phyloP scores from a whole-genome alignment of 2,888 invertebrate genomes.

The Orthosia cruda region DNA sequence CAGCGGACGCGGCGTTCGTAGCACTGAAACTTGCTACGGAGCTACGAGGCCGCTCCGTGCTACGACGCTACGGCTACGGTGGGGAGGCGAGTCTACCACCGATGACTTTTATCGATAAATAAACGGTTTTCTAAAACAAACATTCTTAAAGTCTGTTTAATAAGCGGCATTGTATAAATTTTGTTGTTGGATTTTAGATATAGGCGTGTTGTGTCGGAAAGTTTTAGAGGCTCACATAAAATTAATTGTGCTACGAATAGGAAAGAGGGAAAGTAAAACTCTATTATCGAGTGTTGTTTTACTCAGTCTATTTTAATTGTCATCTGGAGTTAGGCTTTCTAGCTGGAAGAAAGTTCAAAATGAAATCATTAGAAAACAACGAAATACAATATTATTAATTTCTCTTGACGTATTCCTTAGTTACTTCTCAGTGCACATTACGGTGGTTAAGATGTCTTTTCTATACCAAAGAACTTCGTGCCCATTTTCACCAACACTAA shows the following conservation, averaged over 20 bases:
- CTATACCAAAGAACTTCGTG: background rate
- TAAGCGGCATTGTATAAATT: conserved; percentile 41
- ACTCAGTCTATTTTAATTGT: conserved; percentile 5
- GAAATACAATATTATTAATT: conserved; percentile 9
- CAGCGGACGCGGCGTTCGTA: conserved; percentile 81
- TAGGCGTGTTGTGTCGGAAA: conserved; percentile 14
- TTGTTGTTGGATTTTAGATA: conserved; percentile 19
- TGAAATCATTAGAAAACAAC: conserved; percentile 11
- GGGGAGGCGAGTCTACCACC: conserved; percentile 61
- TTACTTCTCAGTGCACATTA: background rate
- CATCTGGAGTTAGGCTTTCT: background rate
- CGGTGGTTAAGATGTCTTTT: background rate
- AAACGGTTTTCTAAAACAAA: conserved; percentile 58
- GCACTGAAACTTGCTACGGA: conserved; percentile 80
- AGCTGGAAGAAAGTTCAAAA: background rate
- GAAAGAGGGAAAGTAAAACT: background rate
- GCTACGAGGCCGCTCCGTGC: conserved; percentile 71
- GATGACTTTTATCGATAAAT: conserved; percentile 62
- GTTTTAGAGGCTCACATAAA: background rate
- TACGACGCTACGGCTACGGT: conserved; percentile 68
- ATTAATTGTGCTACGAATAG: conserved; percentile 1
- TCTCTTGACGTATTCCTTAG: conserved; percentile 2
- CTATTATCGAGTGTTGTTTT: background rate
- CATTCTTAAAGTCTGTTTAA: conserved; percentile 45
- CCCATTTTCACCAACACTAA: background rate